Conservation (phyloP, 2,113 vertebrate genomes). For the Acanthisitta chloris region DNA sequence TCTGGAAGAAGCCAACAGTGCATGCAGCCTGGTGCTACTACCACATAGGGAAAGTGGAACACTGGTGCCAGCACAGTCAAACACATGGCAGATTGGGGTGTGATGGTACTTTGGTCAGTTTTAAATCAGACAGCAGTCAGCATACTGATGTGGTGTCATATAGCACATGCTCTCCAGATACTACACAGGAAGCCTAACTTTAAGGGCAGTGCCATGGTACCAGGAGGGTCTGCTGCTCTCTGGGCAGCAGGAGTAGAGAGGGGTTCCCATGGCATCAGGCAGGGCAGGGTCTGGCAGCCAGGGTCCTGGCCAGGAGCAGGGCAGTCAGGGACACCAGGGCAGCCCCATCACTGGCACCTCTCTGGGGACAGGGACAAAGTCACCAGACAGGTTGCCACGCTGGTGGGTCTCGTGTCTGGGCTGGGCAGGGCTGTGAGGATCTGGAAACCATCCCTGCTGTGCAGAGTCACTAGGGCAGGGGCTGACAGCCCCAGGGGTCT, state of each 20-base stretch:
- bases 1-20: neutral
- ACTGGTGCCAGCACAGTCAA: neutral
- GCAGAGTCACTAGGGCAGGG: accelerated
- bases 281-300: neutral
- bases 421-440: neutral
- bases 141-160: neutral
- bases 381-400: neutral
- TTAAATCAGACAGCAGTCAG: neutral
- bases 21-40: neutral
- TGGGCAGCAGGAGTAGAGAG: accelerated
- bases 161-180: neutral
- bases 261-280: accelerated
- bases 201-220: neutral
- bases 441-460: accelerated
- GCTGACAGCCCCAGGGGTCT: too few relatives aligned
- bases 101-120: neutral
- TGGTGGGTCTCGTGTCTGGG: accelerated
- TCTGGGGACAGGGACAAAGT: neutral
- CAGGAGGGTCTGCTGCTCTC: neutral
- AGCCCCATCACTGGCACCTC: neutral
- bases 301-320: neutral
- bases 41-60: neutral
- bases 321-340: accelerated
- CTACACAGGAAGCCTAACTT: neutral
- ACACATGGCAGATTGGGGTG: neutral